Conservation (phyloP, 2,113 vertebrate species). For the Columbina picui region DNA sequence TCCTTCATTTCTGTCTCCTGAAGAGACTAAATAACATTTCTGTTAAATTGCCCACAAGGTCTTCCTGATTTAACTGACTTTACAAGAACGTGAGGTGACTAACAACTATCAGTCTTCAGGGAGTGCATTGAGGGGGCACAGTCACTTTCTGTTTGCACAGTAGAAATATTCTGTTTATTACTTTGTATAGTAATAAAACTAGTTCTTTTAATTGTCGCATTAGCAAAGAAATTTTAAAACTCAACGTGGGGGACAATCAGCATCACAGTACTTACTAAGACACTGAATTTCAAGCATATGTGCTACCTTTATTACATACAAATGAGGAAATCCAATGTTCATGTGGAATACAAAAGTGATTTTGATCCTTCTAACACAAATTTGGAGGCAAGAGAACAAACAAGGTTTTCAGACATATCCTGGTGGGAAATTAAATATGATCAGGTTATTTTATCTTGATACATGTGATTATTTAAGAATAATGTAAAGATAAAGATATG, state of each 20-base stretch:
- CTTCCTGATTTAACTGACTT: background rate
- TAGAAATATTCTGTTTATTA: background rate
- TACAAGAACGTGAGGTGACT: background rate
- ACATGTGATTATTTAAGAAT: background rate
- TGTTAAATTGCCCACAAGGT: background rate
- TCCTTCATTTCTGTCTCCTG: background rate
- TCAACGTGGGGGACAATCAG: background rate
- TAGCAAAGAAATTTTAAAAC: slow-evolving; percentile 1
- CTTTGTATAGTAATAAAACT: background rate
- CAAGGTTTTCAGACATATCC: background rate
- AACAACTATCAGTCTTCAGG: background rate
- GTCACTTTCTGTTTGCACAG: background rate
- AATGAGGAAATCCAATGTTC: background rate
- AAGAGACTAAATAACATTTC: background rate
- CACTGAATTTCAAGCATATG: background rate
- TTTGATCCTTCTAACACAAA: background rate
- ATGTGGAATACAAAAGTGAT: background rate
- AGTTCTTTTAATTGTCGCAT: background rate
- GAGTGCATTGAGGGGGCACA: background rate
- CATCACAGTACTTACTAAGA: background rate
- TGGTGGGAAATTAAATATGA: background rate
- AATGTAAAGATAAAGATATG: slow-evolving; percentile 14
- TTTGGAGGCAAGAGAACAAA: background rate
- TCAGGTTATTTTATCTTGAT: background rate
- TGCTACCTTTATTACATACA: background rate